Conservation (phyloP, 2,797 vertebrate genomes). For the Halcyon badia region DNA sequence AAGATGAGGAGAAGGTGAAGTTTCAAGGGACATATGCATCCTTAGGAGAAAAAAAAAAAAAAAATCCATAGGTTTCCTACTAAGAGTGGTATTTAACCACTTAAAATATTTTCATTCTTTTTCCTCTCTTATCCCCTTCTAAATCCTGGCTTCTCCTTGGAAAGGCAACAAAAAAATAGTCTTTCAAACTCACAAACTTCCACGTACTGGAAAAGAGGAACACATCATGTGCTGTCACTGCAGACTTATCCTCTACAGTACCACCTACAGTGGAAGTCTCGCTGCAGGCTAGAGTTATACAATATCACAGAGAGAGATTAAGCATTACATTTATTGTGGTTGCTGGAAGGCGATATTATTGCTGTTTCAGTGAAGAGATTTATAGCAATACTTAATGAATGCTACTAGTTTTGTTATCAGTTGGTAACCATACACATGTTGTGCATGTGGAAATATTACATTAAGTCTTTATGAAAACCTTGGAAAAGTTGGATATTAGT, state of each 20-base stretch:
- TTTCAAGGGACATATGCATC: background rate
- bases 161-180: background rate
- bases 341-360: constrained; percentile 67
- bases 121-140: background rate
- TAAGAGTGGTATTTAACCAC: background rate
- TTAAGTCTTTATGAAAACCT: constrained; percentile 42
- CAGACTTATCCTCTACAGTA: constrained; percentile 44
- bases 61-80: background rate
- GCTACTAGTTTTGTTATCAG: constrained; percentile 69
- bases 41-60: background rate
- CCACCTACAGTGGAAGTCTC: constrained; percentile 31
- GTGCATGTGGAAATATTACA: constrained; percentile 39
- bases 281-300: constrained; percentile 50
- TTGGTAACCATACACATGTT: constrained; percentile 31
- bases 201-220: background rate
- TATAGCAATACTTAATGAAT: constrained; percentile 74
- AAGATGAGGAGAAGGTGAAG: background rate
- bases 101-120: background rate
- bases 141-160: background rate
- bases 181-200: constrained; percentile 1
- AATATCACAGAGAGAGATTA: constrained; percentile 74
- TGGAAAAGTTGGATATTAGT: constrained; percentile 41
- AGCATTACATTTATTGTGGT: constrained; percentile 68
- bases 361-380: constrained; percentile 74
- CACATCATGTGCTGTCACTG: background rate